phyloP scores from a whole-genome alignment of 2,888 invertebrate genomes.

The Agonopterix arenella region DNA sequence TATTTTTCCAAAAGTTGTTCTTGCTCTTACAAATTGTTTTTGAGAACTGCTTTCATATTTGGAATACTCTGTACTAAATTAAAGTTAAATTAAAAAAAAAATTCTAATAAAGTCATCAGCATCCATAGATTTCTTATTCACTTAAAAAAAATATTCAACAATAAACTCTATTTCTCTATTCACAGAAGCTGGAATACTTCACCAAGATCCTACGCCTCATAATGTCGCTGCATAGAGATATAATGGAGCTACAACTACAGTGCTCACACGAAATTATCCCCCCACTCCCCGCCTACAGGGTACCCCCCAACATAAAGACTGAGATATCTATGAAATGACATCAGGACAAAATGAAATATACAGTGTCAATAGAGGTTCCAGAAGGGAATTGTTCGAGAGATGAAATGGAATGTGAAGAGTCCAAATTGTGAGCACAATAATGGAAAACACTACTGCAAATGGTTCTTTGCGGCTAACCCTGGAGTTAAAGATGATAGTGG shows the following conservation, averaged over 20 bases:
- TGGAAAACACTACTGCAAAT: too few species aligned
- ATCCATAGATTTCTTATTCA: too few species aligned
- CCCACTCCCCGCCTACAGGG: conserved; percentile 29
- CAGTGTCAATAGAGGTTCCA: conserved; percentile 31
- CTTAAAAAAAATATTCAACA: too few species aligned
- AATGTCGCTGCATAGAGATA: conserved; percentile 63
- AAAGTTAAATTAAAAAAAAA: too few species aligned
- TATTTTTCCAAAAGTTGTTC: too few species aligned
- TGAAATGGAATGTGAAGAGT: conserved; percentile 14
- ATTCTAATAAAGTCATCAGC: too few species aligned
- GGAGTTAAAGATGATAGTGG: too few species aligned
- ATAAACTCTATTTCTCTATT: conserved; percentile 4
- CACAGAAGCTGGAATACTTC: conserved; percentile 64
- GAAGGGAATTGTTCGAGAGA: conserved; percentile 15
- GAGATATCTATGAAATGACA: conserved; percentile 65
- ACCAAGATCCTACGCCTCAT: conserved; percentile 63
- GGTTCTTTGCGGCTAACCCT: too few species aligned
- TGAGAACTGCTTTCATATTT: too few species aligned
- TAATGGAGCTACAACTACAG: conserved; percentile 58
- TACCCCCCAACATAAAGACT: conserved; percentile 51
- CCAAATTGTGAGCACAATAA: not conserved
- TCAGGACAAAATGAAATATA: conserved; percentile 25
- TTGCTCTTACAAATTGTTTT: too few species aligned
- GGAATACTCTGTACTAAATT: too few species aligned
- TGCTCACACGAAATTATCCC: conserved; percentile 29